Evolutionary conservation across 2,888 invertebrate species (phyloP), one percentile per base, ranked within the genome.

Genomic region (Sclerodermus sp.): DNA sequence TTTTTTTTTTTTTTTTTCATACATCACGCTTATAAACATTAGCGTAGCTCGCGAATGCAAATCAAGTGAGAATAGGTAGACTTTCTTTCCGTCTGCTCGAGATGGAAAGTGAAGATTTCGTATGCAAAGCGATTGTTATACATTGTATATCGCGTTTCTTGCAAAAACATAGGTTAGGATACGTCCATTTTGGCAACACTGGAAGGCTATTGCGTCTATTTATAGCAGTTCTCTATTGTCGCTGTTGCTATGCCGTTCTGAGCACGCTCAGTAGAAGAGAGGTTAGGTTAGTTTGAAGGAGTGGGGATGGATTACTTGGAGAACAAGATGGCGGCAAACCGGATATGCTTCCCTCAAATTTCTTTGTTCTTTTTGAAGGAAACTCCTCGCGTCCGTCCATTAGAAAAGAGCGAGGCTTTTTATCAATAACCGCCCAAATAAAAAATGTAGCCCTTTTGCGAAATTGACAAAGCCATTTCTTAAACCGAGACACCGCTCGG

Each of bases 231-330:
- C 60, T 60, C 63, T 64, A 68, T 69, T 60, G 58, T 54, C 54
- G 70, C 67, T 73, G 73, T 73, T 73, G 73, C 73, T 73, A 74
- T 71, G 73, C 73, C 55, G 61, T 60, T 46, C 43, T 37, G 52
- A 44, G 55, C 57, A 51, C 46, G 34, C 53, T 50, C 47, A 43
- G 34, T 40, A 45, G 17, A 34, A 34, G 48, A 52, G 55, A 51
- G 53, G 41, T 13, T 14, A 34, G 36, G 43, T 34, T 34, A n/a
- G 13, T 13, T 34, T 34, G 42, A 47, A 41, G 42, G 49, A 34
- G 36, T 32, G 30, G 49, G 46, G 60, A 50, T 16, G 29, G 32
- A 58, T 53, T 52, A 51, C 50, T 42, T 44, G 50, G 55, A 59
- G 62, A 60, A 57, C 60, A 61, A 68, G 53, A 59, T 68, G 64